Evolutionary conservation across 2,113 vertebrate genomes (phyloP).

Genomic region (Cephalopterus ornatus): DNA sequence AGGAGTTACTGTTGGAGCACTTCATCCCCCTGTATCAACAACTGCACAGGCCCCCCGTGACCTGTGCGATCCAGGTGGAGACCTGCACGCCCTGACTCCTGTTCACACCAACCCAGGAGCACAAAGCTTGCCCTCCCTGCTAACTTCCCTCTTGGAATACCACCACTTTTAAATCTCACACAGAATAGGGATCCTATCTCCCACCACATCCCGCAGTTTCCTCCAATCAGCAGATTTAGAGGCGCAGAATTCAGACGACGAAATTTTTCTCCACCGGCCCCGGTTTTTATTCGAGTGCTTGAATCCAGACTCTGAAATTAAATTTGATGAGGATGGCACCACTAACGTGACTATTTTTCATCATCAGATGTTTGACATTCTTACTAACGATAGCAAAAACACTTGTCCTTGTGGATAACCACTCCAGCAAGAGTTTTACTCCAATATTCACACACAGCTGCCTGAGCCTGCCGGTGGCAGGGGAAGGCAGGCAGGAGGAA

Average conservation of each 20-base stretch:
- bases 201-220: background rate
- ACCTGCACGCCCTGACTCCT: background rate
- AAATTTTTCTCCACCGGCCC: background rate
- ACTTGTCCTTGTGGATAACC: background rate
- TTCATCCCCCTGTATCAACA: background rate
- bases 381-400: background rate
- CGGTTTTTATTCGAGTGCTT: accelerated
- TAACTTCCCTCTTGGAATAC: background rate
- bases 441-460: background rate
- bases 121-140: background rate
- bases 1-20: background rate
- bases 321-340: background rate
- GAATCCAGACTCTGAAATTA: background rate
- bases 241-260: background rate
- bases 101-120: background rate
- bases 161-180: background rate
- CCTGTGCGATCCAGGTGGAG: background rate
- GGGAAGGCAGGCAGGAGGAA: background rate
- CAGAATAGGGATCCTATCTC: background rate
- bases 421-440: background rate
- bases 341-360: background rate
- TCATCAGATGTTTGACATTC: background rate
- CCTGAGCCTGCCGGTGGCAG: too few relatives aligned
- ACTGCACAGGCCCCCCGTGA: background rate
- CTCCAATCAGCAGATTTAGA: background rate